A percentile compares a stretch with the other conserved stretches of the same genome.
These are phyloP conservation scores for Trichonephila inaurata DNA, from an alignment of 1,140 invertebrate genomes.

Conservation along the genomic window DNA sequence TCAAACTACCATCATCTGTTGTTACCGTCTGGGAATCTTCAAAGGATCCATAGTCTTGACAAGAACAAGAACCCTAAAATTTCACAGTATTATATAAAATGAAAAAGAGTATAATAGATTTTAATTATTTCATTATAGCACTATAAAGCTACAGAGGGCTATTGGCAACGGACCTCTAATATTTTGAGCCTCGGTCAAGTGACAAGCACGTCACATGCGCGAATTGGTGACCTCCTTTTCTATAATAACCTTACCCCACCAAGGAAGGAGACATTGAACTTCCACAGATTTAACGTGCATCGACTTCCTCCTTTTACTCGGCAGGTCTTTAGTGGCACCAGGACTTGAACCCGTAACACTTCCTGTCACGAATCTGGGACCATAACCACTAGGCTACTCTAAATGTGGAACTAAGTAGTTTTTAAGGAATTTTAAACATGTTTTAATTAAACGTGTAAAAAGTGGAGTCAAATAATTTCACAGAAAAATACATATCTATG, in stretches of 20 bases:
- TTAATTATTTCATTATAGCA: no score
- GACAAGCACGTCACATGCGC: no score
- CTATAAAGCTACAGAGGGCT: no score
- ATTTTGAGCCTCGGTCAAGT: no score
- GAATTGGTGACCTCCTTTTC: no score
- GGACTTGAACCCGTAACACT: not conserved
- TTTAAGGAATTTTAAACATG: no score
- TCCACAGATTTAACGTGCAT: not conserved
- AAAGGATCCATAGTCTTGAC: slow-evolving; percentile 55
- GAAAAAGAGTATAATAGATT: not conserved
- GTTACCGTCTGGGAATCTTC: slow-evolving; percentile 55
- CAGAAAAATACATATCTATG: no score
- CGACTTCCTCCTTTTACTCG: fast-evolving
- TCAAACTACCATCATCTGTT: slow-evolving; percentile 37
- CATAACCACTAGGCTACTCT: not conserved
- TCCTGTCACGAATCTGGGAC: not conserved
- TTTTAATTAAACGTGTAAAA: no score
- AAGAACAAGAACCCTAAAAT: slow-evolving; percentile 63
- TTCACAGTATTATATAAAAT: not conserved
- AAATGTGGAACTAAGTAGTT: no score
- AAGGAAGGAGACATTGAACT: not conserved
- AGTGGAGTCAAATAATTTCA: no score
- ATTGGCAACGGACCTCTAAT: no score
- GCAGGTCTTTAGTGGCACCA: not conserved
- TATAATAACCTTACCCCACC: not conserved